phyloP scores from a whole-genome alignment of 1,140 invertebrate genomes.

The Solen grandis region DNA sequence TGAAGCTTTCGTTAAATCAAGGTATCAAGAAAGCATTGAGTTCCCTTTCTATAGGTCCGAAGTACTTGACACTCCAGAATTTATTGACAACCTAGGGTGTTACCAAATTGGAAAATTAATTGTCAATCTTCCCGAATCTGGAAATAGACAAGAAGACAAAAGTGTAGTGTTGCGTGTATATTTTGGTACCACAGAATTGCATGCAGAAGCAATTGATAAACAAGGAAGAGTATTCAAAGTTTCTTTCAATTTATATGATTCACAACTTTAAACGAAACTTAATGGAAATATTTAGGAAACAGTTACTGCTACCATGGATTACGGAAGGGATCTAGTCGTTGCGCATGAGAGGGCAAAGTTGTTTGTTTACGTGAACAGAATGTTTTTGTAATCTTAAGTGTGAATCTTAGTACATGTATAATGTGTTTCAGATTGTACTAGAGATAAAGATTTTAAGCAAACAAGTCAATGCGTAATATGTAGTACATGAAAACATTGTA shows the following conservation, averaged over 20 bases:
- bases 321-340: too few relatives aligned
- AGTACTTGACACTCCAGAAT: background rate
- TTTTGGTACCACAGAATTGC: conserved; percentile 27
- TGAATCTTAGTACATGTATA: too few relatives aligned
- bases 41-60: conserved; percentile 48
- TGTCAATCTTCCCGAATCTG: background rate
- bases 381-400: too few relatives aligned
- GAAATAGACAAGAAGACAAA: background rate
- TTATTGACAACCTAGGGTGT: conserved; percentile 30
- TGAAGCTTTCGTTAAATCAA: conserved; percentile 30
- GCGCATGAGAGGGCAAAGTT: too few relatives aligned
- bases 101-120: conserved; percentile 24
- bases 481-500: too few relatives aligned
- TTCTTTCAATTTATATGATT: conserved; percentile 17
- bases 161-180: conserved; percentile 30
- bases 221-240: conserved; percentile 11
- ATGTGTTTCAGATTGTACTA: too few relatives aligned
- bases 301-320: too few relatives aligned
- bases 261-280: conserved; percentile 31
- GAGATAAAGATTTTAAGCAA: too few relatives aligned
- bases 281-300: too few relatives aligned
- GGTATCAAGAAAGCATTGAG: conserved; percentile 16
- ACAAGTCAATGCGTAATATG: too few relatives aligned
- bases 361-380: too few relatives aligned
- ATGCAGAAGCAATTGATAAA: conserved; percentile 37